Base-by-base conservation (phyloP, 1,140 invertebrate species). In the Globodera rostochiensis region DNA sequence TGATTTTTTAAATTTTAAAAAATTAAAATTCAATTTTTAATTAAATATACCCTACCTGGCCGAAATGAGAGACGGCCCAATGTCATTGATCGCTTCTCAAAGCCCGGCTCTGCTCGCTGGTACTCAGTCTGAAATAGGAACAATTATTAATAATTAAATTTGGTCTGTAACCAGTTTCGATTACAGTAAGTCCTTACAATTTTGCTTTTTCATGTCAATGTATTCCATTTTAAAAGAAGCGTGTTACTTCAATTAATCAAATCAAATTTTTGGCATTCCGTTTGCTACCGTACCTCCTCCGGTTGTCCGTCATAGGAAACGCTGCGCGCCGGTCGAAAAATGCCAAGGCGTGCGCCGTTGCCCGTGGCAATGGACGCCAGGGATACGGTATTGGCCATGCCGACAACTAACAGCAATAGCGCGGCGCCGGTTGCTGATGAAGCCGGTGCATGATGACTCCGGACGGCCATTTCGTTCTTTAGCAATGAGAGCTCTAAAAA, bases 61-160 rank as follows among this genome's bases (percentile, higher is more conserved):
- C 77, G 77, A 47, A 78, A 78, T 69, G 77, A 66, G 21, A 78
- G 70, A 19, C 77, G 77, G 13, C 77, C 77, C 25, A 78, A 21
- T 15, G 77, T 64, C 77, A 78, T 78, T 64, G 77, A 78, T 6
- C 77, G 77, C 50, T 78, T 78, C 49, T 69, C 57, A 64, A 64
- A 19, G 11, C 11, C 57, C 5, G 57, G 57, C 15, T 64, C 57
- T 15, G 19, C 57, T 64, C 36, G 36, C 36, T 64, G 13, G 13
- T 64, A 64, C 19, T 64, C 57, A 13, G 57, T 64, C 11, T 64
- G 19, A 64, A 64, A 7, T 13, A 36, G 36, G 36, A 36, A 36
- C 36, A 3, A 36, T 36, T 36, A 36, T 36, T 36, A 36, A 36
- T 36, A 3, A 36, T 36, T 36, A 36, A 36, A 36, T 36, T 36